Evolutionary conservation across 2,113 vertebrate species (phyloP), one percentile per base, ranked within the genome.

Genomic region (Grammomys dolichurus): DNA sequence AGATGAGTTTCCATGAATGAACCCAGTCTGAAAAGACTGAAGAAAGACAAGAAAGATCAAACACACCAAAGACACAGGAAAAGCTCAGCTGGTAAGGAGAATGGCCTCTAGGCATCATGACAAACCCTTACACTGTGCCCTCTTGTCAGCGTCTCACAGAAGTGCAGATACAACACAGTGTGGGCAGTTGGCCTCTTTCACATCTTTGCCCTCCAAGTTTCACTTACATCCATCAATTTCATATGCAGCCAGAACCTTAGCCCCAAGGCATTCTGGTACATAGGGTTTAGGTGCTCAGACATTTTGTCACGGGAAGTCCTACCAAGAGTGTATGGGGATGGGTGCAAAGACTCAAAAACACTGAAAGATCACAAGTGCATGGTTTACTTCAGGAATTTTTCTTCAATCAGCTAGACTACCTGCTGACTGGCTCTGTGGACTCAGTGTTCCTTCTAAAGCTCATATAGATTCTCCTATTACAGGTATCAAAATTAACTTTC

Each of bases 401-500:
- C 95, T 63, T 77, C 8, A n/a, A 73, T 51, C 28, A 28, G 40
- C 43, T 46, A 60, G 56, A 75, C 4, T 63, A 94, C 54, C 46
- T 87, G 33, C 36, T 54, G 20, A 86, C 33, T 89, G 87, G 22
- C 48, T 78, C 48, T 85, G 5, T 69, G 60, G 17, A 72, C 14
- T 94, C 54, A 17, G 14, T 43, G 54, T 12, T 87, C 58, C 26
- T 76, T 93, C 86, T 78, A 65, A 26, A 92, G 3, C 5, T 69
- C 40, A 24, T 69, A 82, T 58, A 65, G 7, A 3, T 56, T 92
- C 31, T 75, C 60, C 24, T 69, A 81, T 54, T 84, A 92, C 93
- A 81, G 24, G n/a, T 93, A 93, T 58, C 24, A 95, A 91, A 65
- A 89, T 94, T 92, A 78, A 51, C 31, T 73, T 85, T 48, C 36